Evolutionary conservation across 2,797 vertebrate species (phyloP).

Genomic region (Anolis apletophallus): DNA sequence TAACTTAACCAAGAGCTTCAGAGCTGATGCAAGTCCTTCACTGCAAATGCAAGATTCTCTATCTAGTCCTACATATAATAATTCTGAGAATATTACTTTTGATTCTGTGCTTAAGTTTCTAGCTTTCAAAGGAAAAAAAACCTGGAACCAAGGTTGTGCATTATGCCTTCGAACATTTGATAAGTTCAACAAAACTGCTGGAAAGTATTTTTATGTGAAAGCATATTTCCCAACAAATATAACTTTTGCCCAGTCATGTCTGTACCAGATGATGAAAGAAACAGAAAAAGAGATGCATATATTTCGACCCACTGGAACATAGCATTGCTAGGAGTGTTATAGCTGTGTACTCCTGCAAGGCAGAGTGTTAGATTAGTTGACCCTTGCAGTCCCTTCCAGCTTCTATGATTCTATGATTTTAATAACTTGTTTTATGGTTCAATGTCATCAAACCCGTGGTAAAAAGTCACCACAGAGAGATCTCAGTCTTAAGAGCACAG

Average conservation of each 20-base stretch:
- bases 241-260: not conserved
- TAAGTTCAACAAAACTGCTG: not conserved
- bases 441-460: not conserved
- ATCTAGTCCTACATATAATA: not conserved
- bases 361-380: too few species aligned
- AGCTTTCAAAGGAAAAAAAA: not conserved
- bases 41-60: not conserved
- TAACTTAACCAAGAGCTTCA: not conserved
- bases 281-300: not conserved
- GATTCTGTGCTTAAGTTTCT: not conserved
- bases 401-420: too few species aligned
- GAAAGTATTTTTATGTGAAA: not conserved
- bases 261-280: not conserved
- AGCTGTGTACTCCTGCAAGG: too few species aligned
- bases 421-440: not conserved
- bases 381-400: too few species aligned
- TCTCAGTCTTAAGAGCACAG: not conserved
- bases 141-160: not conserved
- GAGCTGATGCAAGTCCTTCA: not conserved
- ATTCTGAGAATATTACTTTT: not conserved
- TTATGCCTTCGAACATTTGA: not conserved
- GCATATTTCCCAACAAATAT: not conserved
- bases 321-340: not conserved
- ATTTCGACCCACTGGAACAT: not conserved
- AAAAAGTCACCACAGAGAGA: not conserved